phyloP scores from a whole-genome alignment of 1,140 invertebrate genomes.

The Proctacanthus coquilletti region DNA sequence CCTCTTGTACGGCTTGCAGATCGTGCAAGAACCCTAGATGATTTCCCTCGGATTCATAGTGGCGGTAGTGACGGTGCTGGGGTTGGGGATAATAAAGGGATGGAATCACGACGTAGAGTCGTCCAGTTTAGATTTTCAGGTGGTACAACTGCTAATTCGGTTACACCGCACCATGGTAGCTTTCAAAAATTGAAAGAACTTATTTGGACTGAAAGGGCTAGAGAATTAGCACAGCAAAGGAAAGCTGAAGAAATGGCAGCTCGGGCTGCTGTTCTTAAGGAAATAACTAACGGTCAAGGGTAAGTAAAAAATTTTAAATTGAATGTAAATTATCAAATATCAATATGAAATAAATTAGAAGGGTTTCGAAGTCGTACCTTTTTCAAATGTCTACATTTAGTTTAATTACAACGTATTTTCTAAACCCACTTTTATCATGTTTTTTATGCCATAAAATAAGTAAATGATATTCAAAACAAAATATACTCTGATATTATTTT shows the following conservation, averaged over 20 bases:
- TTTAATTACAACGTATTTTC: not conserved
- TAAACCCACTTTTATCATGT: not conserved
- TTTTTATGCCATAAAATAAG: not conserved
- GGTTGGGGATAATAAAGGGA: conserved; percentile 24
- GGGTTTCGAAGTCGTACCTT: not conserved
- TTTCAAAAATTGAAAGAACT: conserved; percentile 48
- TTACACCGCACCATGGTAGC: conserved; percentile 38
- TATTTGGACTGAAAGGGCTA: conserved; percentile 45
- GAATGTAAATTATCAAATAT: not conserved
- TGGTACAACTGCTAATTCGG: conserved; percentile 9
- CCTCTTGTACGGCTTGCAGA: too few species aligned
- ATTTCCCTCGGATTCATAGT: conserved; percentile 9
- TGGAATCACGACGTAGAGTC: not conserved
- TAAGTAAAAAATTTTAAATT: conserved; percentile 9
- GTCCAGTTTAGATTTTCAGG: conserved; percentile 20
- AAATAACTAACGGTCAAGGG: conserved; percentile 34
- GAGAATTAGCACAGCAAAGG: conserved; percentile 45
- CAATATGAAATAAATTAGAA: too few species aligned
- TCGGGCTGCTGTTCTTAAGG: conserved; percentile 36
- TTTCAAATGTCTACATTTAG: not conserved
- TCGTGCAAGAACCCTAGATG: conserved; percentile 3
- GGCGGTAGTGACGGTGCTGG: conserved; percentile 28
- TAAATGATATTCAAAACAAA: too few species aligned
- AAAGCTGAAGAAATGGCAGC: conserved; percentile 42
- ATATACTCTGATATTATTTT: too few species aligned